Conservation (phyloP, 53 echinoderm and acorn worm species). For the Luidia sarsii region DNA sequence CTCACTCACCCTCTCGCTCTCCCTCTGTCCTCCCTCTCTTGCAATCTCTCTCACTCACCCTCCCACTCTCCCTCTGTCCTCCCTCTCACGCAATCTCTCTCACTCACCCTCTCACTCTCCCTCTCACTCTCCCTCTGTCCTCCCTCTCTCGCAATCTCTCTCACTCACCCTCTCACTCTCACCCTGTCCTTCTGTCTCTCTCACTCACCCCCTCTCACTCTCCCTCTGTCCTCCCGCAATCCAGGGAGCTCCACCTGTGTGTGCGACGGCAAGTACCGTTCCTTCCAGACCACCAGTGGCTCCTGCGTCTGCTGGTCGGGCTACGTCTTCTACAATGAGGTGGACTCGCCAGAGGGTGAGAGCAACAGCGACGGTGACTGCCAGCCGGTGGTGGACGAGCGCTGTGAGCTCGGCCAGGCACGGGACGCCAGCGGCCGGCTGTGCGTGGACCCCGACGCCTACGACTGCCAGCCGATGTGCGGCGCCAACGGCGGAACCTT, state of each 20-base stretch:
- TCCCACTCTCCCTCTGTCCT: no score
- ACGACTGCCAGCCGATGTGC: slow-evolving; percentile 67
- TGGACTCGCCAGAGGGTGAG: slow-evolving; percentile 68
- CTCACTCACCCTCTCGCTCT: no score
- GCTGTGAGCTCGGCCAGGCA: slow-evolving; percentile 78
- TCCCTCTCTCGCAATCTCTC: no score
- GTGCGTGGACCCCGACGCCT: slow-evolving; percentile 67
- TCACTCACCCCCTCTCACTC: no score
- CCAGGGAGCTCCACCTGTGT: slow-evolving; percentile 79
- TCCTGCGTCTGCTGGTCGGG: slow-evolving; percentile 96
- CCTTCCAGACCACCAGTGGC: slow-evolving; percentile 94
- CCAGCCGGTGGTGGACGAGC: slow-evolving; percentile 80
- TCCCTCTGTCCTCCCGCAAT: no score
- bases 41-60: no score
- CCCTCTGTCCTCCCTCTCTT: no score
- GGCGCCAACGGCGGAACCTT: slow-evolving; percentile 65
- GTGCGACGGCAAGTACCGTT: slow-evolving; percentile 80
- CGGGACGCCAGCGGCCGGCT: slow-evolving; percentile 74
- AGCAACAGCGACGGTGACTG: slow-evolving; percentile 89
- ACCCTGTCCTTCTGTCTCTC: no score
- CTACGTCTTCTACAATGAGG: slow-evolving; percentile 88
- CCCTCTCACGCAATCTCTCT: no score
- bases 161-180: no score
- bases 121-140: no score
- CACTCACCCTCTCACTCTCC: no score